Base-by-base conservation (phyloP, 2,797 vertebrate species). In the Poeciliopsis gracilis region DNA sequence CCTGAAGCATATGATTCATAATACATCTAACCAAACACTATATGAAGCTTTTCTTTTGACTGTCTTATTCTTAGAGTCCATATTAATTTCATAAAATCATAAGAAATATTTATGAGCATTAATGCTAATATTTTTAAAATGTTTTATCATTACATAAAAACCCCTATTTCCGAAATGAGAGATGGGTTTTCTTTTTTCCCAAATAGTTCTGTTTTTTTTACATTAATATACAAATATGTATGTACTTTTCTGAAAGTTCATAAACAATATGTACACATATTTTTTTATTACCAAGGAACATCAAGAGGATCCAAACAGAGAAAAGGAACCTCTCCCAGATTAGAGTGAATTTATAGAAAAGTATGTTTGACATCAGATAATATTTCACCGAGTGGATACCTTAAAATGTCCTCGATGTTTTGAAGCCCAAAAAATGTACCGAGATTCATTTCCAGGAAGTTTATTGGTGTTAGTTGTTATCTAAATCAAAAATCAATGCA, bases 401-500 rank as follows among this genome's bases (percentile, higher is more conserved):
- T 49, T 80, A 55, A 45, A 72, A 80, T 74, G 41, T 82, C 74
- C 45, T 81, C 47, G 59, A 46, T 80, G n/a, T 76, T 83, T 82
- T 78, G 23, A 25, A 71, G 43, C 59, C 47, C 28, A 80, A 78
- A 77, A 79, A 79, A 79, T 46, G 28, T 66, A 76, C 66, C 18
- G 53, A 84, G 77, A 77, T 85, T 61, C 71, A 55, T 73, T 88
- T 89, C 83, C 84, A 84, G 84, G 78, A 88, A 80, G 74, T 87
- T 88, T 78, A 82, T 84, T 86, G 76, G 83, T 77, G 51, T 82
- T 81, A 38, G 84, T 77, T 90, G 87, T 88, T 90, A 89, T 57
- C 76, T 73, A 88, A 89, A 89, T 90, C 87, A 90, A 88, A 91
- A 94, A 94, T 93, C 90, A 82, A 92, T 92, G 45, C 41, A 66